phyloP scores from a whole-genome alignment of 2,113 vertebrate species.

The Acanthochromis polyacanthus region DNA sequence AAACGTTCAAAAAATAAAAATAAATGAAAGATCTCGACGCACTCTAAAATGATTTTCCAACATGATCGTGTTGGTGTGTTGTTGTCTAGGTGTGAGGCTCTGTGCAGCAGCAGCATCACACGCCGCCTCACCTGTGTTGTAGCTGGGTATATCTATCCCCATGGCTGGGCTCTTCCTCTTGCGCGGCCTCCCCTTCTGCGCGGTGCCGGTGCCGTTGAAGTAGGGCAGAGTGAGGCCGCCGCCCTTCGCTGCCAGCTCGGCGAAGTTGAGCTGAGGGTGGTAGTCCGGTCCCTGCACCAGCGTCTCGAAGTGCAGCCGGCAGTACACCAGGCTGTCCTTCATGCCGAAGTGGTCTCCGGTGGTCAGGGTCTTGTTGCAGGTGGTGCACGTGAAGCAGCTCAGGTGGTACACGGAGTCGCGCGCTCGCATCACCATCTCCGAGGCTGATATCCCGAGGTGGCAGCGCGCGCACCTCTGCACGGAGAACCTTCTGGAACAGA shows the following conservation, averaged over 20 bases:
- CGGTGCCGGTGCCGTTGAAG: slow-evolving; percentile 95
- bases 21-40: background rate
- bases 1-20: background rate
- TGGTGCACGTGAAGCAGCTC: slow-evolving; percentile 99
- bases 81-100: background rate
- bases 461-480: slow-evolving; percentile 99
- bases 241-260: slow-evolving; percentile 96
- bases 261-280: slow-evolving; percentile 94
- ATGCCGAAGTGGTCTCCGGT: slow-evolving; percentile 99
- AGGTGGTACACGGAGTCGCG: slow-evolving; percentile 99
- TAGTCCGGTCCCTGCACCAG: slow-evolving; percentile 94
- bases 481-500: slow-evolving; percentile 99
- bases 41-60: too few relatives aligned
- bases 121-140: slow-evolving; percentile 92
- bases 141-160: slow-evolving; percentile 95
- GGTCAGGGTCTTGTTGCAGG: slow-evolving; percentile 98
- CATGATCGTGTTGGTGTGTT: background rate
- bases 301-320: slow-evolving; percentile 96
- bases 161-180: slow-evolving; percentile 97
- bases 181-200: slow-evolving; percentile 97
- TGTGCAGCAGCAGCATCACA: background rate
- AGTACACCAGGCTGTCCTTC: slow-evolving; percentile 99
- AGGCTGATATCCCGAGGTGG: slow-evolving; percentile 99
- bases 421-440: slow-evolving; percentile 99
- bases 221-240: slow-evolving; percentile 92